Evolutionary conservation across 2,888 invertebrate genomes (phyloP).

Genomic region (Allolobophora icterica): DNA sequence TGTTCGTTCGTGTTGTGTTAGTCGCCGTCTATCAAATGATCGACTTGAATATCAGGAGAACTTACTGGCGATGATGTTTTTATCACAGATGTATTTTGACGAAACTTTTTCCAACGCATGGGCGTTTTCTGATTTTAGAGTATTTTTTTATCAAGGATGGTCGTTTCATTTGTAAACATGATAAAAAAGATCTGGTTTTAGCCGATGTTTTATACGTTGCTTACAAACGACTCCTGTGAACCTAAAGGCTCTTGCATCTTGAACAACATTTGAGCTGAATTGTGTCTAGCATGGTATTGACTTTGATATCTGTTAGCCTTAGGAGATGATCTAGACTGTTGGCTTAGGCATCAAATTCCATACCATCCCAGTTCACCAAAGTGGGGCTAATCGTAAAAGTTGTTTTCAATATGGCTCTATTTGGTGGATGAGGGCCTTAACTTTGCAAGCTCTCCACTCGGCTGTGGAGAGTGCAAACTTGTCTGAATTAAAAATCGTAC

Average conservation of each 20-base stretch:
- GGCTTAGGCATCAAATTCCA: background rate
- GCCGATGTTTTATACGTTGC: background rate
- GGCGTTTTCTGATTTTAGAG: slow-evolving; percentile 17
- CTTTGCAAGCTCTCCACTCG: too few relatives aligned
- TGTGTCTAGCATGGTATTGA: background rate
- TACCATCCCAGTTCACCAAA: background rate
- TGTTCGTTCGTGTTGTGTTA: background rate
- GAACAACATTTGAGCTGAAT: background rate
- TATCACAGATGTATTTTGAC: background rate
- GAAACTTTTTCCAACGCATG: background rate
- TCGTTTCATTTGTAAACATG: background rate
- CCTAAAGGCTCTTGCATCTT: background rate
- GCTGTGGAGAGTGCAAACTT: background rate
- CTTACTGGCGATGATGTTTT: background rate
- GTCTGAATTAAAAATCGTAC: background rate
- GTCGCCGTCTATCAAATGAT: background rate
- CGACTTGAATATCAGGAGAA: background rate
- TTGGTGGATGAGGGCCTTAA: background rate
- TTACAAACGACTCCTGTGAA: background rate
- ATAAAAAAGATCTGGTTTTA: slow-evolving; percentile 1
- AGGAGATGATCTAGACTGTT: background rate
- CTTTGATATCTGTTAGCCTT: background rate
- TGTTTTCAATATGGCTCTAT: background rate
- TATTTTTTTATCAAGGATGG: slow-evolving; percentile 8
- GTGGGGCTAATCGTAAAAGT: background rate